Percentiles rank a stretch among this genome's conserved stretches.
Conservation (phyloP, 2,888 invertebrate genomes). For the Bruchidius siliquastri region DNA sequence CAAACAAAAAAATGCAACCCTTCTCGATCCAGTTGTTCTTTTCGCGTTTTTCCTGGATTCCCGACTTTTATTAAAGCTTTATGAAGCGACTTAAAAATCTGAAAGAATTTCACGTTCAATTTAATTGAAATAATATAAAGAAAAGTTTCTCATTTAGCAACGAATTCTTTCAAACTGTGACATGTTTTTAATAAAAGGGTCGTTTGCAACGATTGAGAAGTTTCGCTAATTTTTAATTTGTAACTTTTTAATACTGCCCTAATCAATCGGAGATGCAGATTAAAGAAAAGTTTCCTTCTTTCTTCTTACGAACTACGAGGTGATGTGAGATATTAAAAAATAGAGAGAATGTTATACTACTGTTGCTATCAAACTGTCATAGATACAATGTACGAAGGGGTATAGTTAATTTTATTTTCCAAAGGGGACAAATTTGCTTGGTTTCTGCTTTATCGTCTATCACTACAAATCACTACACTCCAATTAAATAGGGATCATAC, state of each 20-base stretch:
- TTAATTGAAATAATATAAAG: slow-evolving; percentile 30
- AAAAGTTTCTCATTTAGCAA: slow-evolving; percentile 29
- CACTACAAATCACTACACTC: too few relatives aligned
- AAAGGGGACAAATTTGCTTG: too few relatives aligned
- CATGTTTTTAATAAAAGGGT: slow-evolving; percentile 34
- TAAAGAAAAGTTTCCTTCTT: not conserved
- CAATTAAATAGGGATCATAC: too few relatives aligned
- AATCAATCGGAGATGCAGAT: not conserved
- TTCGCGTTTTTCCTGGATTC: not conserved
- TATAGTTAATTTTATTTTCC: too few relatives aligned
- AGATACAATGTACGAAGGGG: too few relatives aligned
- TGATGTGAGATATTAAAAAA: not conserved
- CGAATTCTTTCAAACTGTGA: slow-evolving; percentile 32
- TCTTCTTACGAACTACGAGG: not conserved
- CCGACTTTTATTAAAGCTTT: slow-evolving; percentile 4
- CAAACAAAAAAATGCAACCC: not conserved
- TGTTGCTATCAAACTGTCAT: too few relatives aligned
- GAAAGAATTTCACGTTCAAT: slow-evolving; percentile 30
- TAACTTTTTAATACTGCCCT: not conserved
- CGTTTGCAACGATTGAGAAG: slow-evolving; percentile 19
- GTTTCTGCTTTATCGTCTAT: too few relatives aligned
- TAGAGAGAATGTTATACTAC: not conserved
- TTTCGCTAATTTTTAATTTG: not conserved
- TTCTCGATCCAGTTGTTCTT: slow-evolving; percentile 2
- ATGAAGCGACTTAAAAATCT: slow-evolving; percentile 22